These are phyloP conservation scores for Eriosoma lanigerum DNA, from an alignment of 1,140 invertebrate genomes.

Conservation along the genomic window DNA sequence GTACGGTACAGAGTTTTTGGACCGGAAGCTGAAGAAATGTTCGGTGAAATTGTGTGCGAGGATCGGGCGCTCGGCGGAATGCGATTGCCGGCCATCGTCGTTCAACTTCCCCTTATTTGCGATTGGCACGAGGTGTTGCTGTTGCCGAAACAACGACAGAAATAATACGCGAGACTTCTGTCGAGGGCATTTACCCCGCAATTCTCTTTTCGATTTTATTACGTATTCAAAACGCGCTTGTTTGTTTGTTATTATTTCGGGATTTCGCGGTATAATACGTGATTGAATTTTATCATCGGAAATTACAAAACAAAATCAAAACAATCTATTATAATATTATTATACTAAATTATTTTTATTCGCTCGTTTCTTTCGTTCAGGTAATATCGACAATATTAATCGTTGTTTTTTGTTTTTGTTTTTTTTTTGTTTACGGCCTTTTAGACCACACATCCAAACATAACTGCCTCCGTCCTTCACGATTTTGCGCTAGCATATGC, in stretches of 20 bases:
- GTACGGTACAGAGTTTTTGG: too few species aligned
- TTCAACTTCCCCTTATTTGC: too few species aligned
- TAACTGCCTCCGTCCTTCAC: too few species aligned
- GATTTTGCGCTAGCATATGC: too few species aligned
- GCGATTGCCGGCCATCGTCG: slow-evolving; percentile 20
- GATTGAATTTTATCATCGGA: slow-evolving; percentile 22
- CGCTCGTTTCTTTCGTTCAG: background rate
- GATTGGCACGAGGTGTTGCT: background rate
- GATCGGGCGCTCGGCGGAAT: background rate
- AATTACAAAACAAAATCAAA: slow-evolving; percentile 25
- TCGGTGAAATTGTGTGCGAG: slow-evolving; percentile 3
- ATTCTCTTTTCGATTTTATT: slow-evolving; percentile 10
- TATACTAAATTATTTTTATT: too few species aligned
- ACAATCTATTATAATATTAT: too few species aligned
- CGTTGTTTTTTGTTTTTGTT: too few species aligned
- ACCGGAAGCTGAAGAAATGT: background rate
- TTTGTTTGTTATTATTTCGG: slow-evolving; percentile 35
- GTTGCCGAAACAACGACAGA: background rate
- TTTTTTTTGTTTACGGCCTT: too few species aligned
- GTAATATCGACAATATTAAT: slow-evolving; percentile 13
- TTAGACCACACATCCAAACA: too few species aligned
- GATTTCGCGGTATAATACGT: slow-evolving; percentile 14
- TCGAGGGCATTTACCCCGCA: too few species aligned
- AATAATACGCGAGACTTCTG: too few species aligned
- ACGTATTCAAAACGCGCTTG: slow-evolving; percentile 29